phyloP scores from a whole-genome alignment of 2,888 invertebrate genomes.

The Brenthis hecate region DNA sequence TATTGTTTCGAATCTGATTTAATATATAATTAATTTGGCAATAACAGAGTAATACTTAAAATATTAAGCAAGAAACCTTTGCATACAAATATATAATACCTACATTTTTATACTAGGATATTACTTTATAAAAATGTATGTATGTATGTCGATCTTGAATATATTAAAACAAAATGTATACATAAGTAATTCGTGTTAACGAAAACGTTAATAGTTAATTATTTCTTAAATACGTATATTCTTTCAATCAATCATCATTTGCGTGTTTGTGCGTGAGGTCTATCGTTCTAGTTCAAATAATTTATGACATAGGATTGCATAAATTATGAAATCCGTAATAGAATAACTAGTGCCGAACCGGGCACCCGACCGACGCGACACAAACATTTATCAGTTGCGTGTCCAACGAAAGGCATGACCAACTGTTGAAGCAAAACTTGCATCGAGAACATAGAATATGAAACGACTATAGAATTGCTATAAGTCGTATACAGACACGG shows the following conservation, averaged over 20 bases:
- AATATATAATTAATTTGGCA: too few relatives aligned
- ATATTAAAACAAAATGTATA: too few relatives aligned
- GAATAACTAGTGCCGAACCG: slow-evolving; percentile 25
- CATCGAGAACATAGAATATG: neutral
- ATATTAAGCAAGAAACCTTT: too few relatives aligned
- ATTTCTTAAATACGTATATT: neutral
- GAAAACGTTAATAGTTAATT: neutral
- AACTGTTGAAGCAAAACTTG: slow-evolving; percentile 25
- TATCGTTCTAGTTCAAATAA: slow-evolving; percentile 10
- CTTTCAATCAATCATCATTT: slow-evolving; percentile 11
- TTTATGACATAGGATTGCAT: slow-evolving; percentile 24
- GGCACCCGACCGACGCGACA: slow-evolving; percentile 18
- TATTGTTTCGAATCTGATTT: too few relatives aligned
- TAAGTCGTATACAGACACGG: neutral
- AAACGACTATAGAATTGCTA: slow-evolving; percentile 4
- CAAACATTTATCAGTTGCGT: slow-evolving; percentile 22
- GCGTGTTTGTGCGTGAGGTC: slow-evolving; percentile 17
- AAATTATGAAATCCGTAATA: slow-evolving; percentile 28
- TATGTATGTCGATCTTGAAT: too few relatives aligned
- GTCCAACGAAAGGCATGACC: slow-evolving; percentile 8
- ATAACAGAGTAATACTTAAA: too few relatives aligned
- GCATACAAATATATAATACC: too few relatives aligned
- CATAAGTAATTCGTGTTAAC: too few relatives aligned
- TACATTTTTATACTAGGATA: too few relatives aligned
- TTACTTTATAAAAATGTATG: too few relatives aligned